These are phyloP conservation scores for Mythimna ferrago DNA, from an alignment of 2,888 invertebrate genomes.

Conservation along the genomic window DNA sequence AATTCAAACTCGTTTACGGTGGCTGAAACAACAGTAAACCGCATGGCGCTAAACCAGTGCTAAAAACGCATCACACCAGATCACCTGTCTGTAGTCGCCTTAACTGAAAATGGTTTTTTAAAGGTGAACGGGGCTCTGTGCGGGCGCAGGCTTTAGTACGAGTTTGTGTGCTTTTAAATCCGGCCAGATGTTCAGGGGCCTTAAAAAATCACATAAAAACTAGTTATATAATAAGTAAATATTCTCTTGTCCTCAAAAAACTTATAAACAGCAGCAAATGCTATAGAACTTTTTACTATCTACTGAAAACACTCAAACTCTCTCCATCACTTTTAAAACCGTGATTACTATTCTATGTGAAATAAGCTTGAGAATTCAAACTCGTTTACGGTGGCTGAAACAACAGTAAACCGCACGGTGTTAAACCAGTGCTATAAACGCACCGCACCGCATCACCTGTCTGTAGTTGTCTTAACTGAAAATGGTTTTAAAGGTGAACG, in stretches of 20 bases:
- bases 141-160: too few species aligned
- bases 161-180: too few species aligned
- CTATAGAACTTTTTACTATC: background rate
- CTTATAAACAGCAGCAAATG: background rate
- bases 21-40: conserved; percentile 24
- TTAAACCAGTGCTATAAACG: conserved; percentile 27
- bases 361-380: conserved; percentile 24
- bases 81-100: conserved; percentile 26
- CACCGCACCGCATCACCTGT: conserved; percentile 18
- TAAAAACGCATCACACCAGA: conserved; percentile 33
- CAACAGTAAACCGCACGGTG: conserved; percentile 22
- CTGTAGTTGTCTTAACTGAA: conserved; percentile 26
- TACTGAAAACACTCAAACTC: background rate
- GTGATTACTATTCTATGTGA: conserved; percentile 29
- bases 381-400: conserved; percentile 20
- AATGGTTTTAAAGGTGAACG: too few species aligned
- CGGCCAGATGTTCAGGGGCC: too few species aligned
- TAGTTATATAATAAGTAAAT: too few species aligned
- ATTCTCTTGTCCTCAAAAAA: too few species aligned
- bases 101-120: background rate
- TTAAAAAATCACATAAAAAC: too few species aligned
- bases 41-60: conserved; percentile 6
- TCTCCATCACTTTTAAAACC: conserved; percentile 15
- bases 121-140: too few species aligned
- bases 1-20: conserved; percentile 24